These are phyloP conservation scores for Diplodus sargus DNA, from an alignment of 2,797 vertebrate genomes.

Conservation along the genomic window DNA sequence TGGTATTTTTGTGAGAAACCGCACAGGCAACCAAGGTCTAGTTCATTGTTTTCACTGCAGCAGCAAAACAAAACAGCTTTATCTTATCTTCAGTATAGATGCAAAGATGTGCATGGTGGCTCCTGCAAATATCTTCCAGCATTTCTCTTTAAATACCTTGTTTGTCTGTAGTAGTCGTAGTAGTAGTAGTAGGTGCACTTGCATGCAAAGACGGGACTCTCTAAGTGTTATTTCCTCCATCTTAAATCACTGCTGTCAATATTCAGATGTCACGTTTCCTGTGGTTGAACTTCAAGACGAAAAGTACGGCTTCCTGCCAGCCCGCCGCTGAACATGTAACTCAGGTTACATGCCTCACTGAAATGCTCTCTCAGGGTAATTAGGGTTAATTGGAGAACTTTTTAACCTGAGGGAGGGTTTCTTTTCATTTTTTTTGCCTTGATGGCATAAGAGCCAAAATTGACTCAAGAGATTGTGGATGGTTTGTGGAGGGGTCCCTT, in stretches of 20 bases:
- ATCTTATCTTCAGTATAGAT: slow-evolving; percentile 59
- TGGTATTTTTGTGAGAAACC: slow-evolving; percentile 41
- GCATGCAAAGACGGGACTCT: slow-evolving; percentile 17
- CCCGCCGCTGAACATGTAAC: slow-evolving; percentile 69
- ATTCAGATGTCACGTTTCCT: slow-evolving; percentile 78
- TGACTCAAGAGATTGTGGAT: slow-evolving; percentile 48
- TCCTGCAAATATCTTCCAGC: slow-evolving; percentile 1
- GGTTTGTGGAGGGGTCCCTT: slow-evolving; percentile 50
- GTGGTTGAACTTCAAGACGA: slow-evolving; percentile 82
- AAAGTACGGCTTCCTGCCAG: slow-evolving; percentile 70
- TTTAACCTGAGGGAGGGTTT: slow-evolving; percentile 76
- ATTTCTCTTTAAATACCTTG: neutral
- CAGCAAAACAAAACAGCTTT: slow-evolving; percentile 27
- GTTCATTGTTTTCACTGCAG: slow-evolving; percentile 32
- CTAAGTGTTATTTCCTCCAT: slow-evolving; percentile 36
- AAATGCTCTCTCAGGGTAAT: slow-evolving; percentile 81
- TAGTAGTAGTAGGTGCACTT: neutral
- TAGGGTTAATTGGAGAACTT: slow-evolving; percentile 86
- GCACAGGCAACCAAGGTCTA: slow-evolving; percentile 16
- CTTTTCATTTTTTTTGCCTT: slow-evolving; percentile 42
- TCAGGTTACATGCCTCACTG: slow-evolving; percentile 82
- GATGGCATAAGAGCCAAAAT: slow-evolving; percentile 58
- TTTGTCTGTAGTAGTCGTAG: neutral
- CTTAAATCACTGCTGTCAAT: slow-evolving; percentile 66
- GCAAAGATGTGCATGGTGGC: slow-evolving; percentile 22